A percentile compares a stretch with the other conserved stretches of the same genome.
phyloP scores from a whole-genome alignment of 2,113 vertebrate species.

The Calonectris borealis region DNA sequence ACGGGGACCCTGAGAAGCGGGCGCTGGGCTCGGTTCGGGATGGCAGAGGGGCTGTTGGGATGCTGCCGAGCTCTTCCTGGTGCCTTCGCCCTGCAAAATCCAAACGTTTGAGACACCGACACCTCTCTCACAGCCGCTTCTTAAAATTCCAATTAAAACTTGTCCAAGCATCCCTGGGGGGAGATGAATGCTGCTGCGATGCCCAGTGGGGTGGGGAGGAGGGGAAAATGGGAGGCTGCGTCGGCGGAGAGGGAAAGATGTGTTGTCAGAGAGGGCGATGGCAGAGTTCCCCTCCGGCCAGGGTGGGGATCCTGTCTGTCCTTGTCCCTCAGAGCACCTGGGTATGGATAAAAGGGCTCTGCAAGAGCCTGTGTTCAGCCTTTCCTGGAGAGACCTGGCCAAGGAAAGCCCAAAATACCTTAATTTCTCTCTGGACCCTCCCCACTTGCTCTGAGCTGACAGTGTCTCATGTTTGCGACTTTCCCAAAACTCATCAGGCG shows the following conservation, averaged over 20 bases:
- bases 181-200: not conserved
- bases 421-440: not conserved
- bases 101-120: not conserved
- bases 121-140: not conserved
- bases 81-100: not conserved
- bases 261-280: not conserved
- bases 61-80: not conserved
- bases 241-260: not conserved
- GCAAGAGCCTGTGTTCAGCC: not conserved
- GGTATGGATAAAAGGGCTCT: not conserved
- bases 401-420: not conserved
- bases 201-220: not conserved
- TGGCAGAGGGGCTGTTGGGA: accelerated
- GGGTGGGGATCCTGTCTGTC: not conserved
- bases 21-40: not conserved
- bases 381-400: not conserved
- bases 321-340: not conserved
- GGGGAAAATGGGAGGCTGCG: not conserved
- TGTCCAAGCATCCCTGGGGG: not conserved
- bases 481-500: not conserved
- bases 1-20: accelerated
- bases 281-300: not conserved
- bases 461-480: not conserved
- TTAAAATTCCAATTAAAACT: not conserved
- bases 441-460: not conserved